A percentile compares a stretch with the other conserved stretches of the same genome.
phyloP scores from a whole-genome alignment of 2,113 vertebrate genomes.

The Myrmecobius fasciatus region DNA sequence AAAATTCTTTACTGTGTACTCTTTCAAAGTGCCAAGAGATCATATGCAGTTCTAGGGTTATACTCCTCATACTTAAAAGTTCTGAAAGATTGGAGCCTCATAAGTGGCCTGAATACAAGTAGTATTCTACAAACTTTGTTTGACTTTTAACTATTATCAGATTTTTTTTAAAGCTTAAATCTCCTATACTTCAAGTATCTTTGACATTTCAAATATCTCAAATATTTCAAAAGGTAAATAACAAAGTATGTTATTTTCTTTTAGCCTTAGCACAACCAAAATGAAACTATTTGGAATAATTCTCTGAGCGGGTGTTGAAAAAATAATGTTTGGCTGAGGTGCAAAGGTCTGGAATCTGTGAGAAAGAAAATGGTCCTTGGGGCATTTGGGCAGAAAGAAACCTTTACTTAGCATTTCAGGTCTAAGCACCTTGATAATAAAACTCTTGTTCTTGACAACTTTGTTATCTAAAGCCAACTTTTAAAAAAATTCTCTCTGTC shows the following conservation, averaged over 20 bases:
- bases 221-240: conserved; percentile 7
- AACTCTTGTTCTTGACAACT: not conserved
- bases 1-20: not conserved
- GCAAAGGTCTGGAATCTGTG: not conserved
- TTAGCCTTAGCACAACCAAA: conserved; percentile 1
- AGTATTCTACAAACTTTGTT: rapidly evolving
- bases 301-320: not conserved
- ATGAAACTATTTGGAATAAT: not conserved
- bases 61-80: rapidly evolving
- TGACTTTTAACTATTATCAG: rapidly evolving
- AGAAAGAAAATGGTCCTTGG: not conserved
- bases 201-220: not conserved
- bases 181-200: not conserved
- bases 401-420: not conserved
- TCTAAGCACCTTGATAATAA: not conserved
- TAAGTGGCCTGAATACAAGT: rapidly evolving
- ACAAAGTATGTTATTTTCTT: not conserved
- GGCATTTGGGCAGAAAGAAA: not conserved
- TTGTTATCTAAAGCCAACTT: conserved; percentile 31
- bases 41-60: rapidly evolving
- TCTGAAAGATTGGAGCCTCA: rapidly evolving
- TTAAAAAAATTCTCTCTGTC: conserved; percentile 32
- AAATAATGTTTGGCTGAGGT: not conserved
- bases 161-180: not conserved
- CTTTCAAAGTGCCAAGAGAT: not conserved